Conservation (phyloP, 2,888 invertebrate genomes). For the Mythimna albipuncta region DNA sequence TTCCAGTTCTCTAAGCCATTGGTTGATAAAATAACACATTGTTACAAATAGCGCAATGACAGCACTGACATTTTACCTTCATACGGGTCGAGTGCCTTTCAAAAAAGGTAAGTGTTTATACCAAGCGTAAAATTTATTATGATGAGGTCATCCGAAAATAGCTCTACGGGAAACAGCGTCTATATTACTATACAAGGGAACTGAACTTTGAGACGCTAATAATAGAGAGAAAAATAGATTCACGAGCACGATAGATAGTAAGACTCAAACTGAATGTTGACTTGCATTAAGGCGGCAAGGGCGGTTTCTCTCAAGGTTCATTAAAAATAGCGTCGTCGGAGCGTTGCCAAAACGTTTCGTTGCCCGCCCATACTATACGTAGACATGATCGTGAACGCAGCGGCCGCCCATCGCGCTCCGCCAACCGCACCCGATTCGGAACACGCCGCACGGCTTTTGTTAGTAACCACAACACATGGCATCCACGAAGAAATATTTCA, state of each 20-base stretch:
- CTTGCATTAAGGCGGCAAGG: conserved; percentile 84
- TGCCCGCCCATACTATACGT: conserved; percentile 84
- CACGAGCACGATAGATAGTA: conserved; percentile 63
- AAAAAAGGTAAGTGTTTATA: conserved; percentile 75
- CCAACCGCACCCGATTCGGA: conserved; percentile 80
- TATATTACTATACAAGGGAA: conserved; percentile 73
- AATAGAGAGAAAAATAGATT: conserved; percentile 72
- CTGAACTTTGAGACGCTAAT: conserved; percentile 68
- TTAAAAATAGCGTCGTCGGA: conserved; percentile 87
- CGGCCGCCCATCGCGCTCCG: conserved; percentile 73
- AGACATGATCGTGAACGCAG: conserved; percentile 69
- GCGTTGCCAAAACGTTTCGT: conserved; percentile 86
- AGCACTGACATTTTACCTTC: conserved; percentile 77
- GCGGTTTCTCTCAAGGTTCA: conserved; percentile 89
- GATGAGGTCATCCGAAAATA: conserved; percentile 83
- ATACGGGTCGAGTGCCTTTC: conserved; percentile 74
- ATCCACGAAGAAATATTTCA: conserved; percentile 5
- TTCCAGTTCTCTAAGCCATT: conserved; percentile 5
- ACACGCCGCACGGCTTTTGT: conserved; percentile 59
- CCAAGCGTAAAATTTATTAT: conserved; percentile 75
- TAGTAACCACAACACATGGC: conserved; percentile 38
- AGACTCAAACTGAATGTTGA: conserved; percentile 72
- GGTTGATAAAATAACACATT: conserved; percentile 19
- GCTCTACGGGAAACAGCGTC: conserved; percentile 71
- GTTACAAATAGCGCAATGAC: conserved; percentile 60